These are phyloP conservation scores for Notodonta ziczac DNA, from an alignment of 2,888 invertebrate genomes.

Conservation along the genomic window DNA sequence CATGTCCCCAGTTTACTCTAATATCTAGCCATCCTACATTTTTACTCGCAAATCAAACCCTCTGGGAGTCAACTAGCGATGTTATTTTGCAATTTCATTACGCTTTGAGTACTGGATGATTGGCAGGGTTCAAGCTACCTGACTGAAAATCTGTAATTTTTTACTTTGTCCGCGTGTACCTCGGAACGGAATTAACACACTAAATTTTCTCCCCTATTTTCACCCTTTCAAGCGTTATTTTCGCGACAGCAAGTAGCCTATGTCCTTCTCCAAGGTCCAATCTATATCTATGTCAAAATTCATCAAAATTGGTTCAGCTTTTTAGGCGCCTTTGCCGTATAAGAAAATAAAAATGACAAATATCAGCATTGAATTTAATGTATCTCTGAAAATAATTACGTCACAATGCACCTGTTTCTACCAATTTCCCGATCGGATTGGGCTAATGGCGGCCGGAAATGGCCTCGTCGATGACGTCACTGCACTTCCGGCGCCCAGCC, in stretches of 20 bases:
- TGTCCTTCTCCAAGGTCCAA: too few species aligned
- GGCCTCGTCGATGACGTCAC: conserved; percentile 67
- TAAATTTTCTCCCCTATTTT: too few species aligned
- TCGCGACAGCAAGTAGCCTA: too few species aligned
- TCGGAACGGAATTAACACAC: too few species aligned
- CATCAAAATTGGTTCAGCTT: too few species aligned
- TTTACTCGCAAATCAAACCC: conserved; percentile 6
- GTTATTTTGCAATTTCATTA: conserved; percentile 42
- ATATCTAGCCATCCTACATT: neutral
- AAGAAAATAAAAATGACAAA: too few species aligned
- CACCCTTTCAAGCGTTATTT: too few species aligned
- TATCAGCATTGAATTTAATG: neutral
- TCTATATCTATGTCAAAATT: too few species aligned
- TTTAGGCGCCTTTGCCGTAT: too few species aligned
- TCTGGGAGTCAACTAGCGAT: conserved; percentile 13
- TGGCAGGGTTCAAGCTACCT: conserved; percentile 19
- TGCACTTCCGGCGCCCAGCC: conserved; percentile 40
- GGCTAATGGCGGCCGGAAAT: conserved; percentile 69
- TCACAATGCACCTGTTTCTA: conserved; percentile 30
- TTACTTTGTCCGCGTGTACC: neutral
- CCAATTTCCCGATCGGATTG: conserved; percentile 64
- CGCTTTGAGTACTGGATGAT: conserved; percentile 21
- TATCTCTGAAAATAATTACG: conserved; percentile 11
- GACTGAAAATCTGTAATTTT: neutral
- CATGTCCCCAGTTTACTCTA: neutral